Evolutionary conservation across 2,797 vertebrate species (phyloP).

Genomic region (Dryobates pubescens): DNA sequence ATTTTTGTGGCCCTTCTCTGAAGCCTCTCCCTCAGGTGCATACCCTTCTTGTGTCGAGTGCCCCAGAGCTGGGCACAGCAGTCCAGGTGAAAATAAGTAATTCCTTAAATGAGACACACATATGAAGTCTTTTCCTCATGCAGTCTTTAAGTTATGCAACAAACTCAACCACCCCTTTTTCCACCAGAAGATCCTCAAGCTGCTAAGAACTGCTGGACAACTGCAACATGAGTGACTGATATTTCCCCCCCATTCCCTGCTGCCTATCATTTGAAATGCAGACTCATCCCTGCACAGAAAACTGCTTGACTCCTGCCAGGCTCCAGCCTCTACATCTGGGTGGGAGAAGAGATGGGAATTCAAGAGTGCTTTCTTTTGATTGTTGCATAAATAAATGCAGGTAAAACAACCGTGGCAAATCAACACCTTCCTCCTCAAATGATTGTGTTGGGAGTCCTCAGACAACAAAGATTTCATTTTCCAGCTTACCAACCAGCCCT

Average conservation of each 20-base stretch:
- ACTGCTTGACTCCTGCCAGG: not conserved
- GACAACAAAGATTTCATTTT: not conserved
- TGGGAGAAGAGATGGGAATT: not conserved
- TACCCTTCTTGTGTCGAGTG: too few species aligned
- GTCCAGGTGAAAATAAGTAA: not conserved
- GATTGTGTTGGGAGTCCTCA: not conserved
- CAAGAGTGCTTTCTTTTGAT: not conserved
- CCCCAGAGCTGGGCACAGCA: too few species aligned
- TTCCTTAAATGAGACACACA: not conserved
- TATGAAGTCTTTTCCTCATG: not conserved
- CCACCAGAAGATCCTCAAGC: not conserved
- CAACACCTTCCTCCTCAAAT: not conserved
- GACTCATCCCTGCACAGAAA: not conserved
- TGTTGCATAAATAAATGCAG: not conserved
- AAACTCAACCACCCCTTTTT: not conserved
- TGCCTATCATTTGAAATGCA: not conserved
- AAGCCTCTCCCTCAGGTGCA: too few species aligned
- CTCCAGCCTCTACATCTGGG: not conserved
- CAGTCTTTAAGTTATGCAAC: not conserved
- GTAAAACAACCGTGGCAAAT: not conserved
- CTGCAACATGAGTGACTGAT: not conserved
- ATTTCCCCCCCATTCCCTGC: not conserved
- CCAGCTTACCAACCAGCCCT: not conserved
- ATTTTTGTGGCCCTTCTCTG: too few species aligned
- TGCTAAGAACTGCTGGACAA: constrained; percentile 15